A percentile compares a stretch with the other conserved stretches of the same genome.
Conservation (phyloP, 2,888 invertebrate genomes). For the Drosophila subsilvestris region DNA sequence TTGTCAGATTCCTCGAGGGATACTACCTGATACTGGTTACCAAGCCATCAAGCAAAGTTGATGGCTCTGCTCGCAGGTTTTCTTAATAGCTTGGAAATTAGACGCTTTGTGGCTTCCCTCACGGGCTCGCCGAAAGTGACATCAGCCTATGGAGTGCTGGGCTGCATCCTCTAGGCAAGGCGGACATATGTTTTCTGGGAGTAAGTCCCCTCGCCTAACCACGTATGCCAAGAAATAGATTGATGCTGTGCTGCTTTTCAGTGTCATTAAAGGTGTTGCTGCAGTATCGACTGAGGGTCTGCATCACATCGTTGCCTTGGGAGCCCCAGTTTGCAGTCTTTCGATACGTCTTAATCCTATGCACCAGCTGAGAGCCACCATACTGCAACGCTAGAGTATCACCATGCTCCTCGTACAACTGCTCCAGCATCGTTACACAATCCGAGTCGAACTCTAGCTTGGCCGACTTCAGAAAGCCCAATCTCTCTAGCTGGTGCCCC, state of each 20-base stretch:
- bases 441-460: conserved; percentile 96
- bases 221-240: conserved; percentile 96
- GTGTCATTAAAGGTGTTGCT: conserved; percentile 98
- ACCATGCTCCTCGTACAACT: conserved; percentile 98
- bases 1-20: conserved; percentile 96
- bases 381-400: conserved; percentile 97
- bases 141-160: too few species aligned
- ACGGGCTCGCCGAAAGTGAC: too few species aligned
- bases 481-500: conserved; percentile 90
- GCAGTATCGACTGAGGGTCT: conserved; percentile 98
- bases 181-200: too few species aligned
- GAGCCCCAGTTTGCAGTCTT: conserved; percentile 98
- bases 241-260: conserved; percentile 99
- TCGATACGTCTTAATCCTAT: conserved; percentile 91
- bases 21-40: conserved; percentile 98
- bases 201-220: too few species aligned
- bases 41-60: conserved; percentile 86
- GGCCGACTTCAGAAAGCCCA: conserved; percentile 94
- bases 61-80: too few species aligned
- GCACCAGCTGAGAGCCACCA: conserved; percentile 99
- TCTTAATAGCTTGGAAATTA: too few species aligned
- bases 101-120: too few species aligned
- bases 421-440: conserved; percentile 96
- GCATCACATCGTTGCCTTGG: conserved; percentile 99
- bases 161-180: too few species aligned